These are phyloP conservation scores for Neostethus bicornis DNA, from an alignment of 2,797 vertebrate species.

Conservation along the genomic window DNA sequence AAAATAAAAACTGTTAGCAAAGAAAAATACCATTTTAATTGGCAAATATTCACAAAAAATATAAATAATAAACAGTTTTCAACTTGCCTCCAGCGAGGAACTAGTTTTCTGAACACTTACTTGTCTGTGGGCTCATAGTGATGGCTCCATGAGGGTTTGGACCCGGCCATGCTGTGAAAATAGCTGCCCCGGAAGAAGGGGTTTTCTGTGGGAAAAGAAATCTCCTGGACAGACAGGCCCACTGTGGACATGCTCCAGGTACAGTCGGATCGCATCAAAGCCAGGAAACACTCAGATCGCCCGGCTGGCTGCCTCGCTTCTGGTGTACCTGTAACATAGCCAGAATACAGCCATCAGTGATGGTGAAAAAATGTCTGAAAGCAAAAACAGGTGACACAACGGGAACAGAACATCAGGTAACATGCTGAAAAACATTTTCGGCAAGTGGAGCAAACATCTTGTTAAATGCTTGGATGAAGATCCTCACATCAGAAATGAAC, in stretches of 20 bases:
- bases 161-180: constrained; percentile 85
- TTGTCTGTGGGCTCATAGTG: constrained; percentile 80
- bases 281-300: constrained; percentile 77
- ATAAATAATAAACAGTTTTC: too few species aligned
- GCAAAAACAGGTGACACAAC: constrained; percentile 42
- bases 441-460: constrained; percentile 40
- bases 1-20: constrained; percentile 84
- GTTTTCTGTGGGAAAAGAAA: constrained; percentile 86
- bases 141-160: constrained; percentile 86
- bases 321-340: constrained; percentile 77
- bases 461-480: constrained; percentile 29
- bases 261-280: constrained; percentile 79
- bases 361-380: constrained; percentile 15
- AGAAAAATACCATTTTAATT: constrained; percentile 4
- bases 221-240: constrained; percentile 92
- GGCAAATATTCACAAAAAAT: constrained; percentile 5
- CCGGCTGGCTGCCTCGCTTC: constrained; percentile 66
- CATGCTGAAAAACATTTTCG: constrained; percentile 8
- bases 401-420: constrained; percentile 27
- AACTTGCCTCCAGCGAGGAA: constrained; percentile 5
- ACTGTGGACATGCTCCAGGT: constrained; percentile 91
- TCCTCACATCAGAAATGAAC: constrained; percentile 16
- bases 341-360: constrained; percentile 43
- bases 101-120: constrained; percentile 78
- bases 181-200: constrained; percentile 85